Conservation (phyloP, 2,113 vertebrate genomes). For the Setophaga petechia region DNA sequence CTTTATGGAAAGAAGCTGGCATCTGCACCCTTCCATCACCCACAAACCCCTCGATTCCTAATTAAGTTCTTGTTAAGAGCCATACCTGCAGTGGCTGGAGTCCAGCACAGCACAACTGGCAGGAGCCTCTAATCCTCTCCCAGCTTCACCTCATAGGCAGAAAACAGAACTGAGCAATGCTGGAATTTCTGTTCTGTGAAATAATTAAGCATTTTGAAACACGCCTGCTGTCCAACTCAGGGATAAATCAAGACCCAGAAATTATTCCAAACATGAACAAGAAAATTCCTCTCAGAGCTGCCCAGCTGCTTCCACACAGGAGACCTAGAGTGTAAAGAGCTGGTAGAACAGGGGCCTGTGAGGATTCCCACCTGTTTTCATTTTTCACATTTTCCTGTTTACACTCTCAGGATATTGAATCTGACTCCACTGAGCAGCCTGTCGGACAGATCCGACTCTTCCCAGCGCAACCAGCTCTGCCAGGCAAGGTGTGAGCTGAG, state of each 20-base stretch:
- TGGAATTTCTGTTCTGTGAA: neutral
- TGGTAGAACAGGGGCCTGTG: fast-evolving
- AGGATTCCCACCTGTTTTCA: neutral
- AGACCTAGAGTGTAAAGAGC: neutral
- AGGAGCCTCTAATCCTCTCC: neutral
- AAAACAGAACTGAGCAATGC: neutral
- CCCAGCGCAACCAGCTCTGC: neutral
- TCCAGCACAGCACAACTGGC: neutral
- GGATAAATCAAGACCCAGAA: neutral
- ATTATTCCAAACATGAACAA: neutral
- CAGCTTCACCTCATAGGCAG: neutral
- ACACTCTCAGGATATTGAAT: neutral
- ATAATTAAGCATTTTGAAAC: neutral
- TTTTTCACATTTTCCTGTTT: neutral
- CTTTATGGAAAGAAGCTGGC: neutral
- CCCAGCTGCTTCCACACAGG: neutral
- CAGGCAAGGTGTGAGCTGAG: neutral
- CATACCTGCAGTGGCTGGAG: neutral
- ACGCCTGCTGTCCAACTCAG: neutral
- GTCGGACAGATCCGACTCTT: neutral
- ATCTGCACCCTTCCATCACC: neutral
- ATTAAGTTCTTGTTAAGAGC: neutral
- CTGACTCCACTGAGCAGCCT: neutral
- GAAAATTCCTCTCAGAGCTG: neutral
- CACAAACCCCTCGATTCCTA: neutral